Evolutionary conservation across 2,113 vertebrate species (phyloP).

Genomic region (Mastomys natalensis): DNA sequence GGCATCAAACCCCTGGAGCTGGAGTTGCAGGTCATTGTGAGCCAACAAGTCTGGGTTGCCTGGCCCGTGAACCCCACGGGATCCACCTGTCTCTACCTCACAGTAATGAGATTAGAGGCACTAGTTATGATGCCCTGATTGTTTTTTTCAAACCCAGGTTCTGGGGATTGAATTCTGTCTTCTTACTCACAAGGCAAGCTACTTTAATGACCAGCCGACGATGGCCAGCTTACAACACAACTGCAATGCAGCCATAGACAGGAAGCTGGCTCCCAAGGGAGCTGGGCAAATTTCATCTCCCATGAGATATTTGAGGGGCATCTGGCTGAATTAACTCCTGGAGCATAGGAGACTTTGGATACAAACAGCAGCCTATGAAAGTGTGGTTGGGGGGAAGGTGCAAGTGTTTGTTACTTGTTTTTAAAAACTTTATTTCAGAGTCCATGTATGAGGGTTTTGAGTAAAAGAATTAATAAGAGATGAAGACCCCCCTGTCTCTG

Average conservation of each 20-base stretch:
- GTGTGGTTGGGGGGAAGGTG: too few relatives aligned
- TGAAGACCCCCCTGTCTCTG: not conserved
- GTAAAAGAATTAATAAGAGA: not conserved
- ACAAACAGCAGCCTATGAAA: not conserved
- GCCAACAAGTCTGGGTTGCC: too few relatives aligned
- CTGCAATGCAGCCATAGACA: not conserved
- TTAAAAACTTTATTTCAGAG: not conserved
- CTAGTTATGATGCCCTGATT: not conserved
- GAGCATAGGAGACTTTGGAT: not conserved
- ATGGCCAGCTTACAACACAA: not conserved
- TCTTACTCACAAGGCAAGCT: not conserved
- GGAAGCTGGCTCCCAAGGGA: not conserved
- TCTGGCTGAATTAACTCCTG: not conserved
- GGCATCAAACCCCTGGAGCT: too few relatives aligned
- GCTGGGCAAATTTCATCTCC: not conserved
- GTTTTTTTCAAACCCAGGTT: too few relatives aligned
- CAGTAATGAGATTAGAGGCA: not conserved
- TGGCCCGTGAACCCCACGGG: too few relatives aligned
- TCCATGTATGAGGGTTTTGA: not conserved
- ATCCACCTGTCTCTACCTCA: not conserved
- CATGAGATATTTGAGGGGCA: not conserved
- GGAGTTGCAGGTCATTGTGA: too few relatives aligned
- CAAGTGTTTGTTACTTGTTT: not conserved
- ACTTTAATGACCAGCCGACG: not conserved
- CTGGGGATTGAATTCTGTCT: too few relatives aligned